A percentile compares a stretch with the other conserved stretches of the same genome.
phyloP scores from a whole-genome alignment of 2,888 invertebrate species.

The Agrenia bidenticulata region DNA sequence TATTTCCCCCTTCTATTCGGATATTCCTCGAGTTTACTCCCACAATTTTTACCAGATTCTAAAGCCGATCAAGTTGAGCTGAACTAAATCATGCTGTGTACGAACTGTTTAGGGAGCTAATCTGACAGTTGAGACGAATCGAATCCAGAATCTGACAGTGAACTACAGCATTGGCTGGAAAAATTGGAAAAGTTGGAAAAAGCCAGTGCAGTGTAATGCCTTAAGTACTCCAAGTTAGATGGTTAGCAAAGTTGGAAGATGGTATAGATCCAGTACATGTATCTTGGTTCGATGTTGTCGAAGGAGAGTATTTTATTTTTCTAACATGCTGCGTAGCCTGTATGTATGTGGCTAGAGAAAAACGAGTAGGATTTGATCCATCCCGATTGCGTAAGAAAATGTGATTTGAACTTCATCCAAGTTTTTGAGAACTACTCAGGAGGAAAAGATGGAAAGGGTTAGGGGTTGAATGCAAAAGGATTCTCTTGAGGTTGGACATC shows the following conservation, averaged over 20 bases:
- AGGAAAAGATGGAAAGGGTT: constrained; percentile 24
- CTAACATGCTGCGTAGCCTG: no score
- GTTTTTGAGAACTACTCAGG: constrained; percentile 22
- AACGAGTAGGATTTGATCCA: constrained; percentile 14
- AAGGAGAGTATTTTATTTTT: no score
- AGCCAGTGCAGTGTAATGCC: no score
- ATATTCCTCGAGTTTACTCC: no score
- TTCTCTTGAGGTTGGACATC: constrained; percentile 4
- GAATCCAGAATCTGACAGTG: constrained; percentile 8
- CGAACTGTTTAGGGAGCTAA: not conserved
- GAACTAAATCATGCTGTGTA: constrained; percentile 9
- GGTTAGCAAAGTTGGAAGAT: no score
- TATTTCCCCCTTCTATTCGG: no score
- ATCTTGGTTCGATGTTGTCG: no score
- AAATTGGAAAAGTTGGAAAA: not conserved
- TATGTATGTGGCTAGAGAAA: no score
- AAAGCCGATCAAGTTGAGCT: not conserved
- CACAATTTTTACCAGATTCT: constrained; percentile 3
- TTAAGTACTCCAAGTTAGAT: no score
- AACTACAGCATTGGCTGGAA: not conserved
- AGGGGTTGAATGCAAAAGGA: constrained; percentile 20
- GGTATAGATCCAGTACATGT: no score
- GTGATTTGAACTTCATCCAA: constrained; percentile 36
- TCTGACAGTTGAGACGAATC: constrained; percentile 16
- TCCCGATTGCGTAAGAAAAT: constrained; percentile 24